Evolutionary conservation across 2,113 vertebrate genomes (phyloP).

Genomic region (Brachirus orientalis): DNA sequence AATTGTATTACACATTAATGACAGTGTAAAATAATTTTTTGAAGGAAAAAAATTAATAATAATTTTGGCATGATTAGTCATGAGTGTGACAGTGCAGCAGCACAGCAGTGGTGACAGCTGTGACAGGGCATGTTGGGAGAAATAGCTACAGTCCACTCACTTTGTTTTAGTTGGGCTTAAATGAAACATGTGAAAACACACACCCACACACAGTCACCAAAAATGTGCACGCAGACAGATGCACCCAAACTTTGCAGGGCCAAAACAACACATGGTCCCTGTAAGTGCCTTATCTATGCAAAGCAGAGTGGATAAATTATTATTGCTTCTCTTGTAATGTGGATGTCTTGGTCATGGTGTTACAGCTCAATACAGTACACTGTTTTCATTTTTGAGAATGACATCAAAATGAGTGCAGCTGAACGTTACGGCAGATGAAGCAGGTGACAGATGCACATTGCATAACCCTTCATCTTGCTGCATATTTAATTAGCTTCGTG

Average conservation of each 20-base stretch:
- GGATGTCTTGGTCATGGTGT: constrained; percentile 21
- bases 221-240: constrained; percentile 19
- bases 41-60: constrained; percentile 58
- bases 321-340: too few species aligned
- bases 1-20: constrained; percentile 70
- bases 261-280: constrained; percentile 48
- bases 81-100: constrained; percentile 49
- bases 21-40: constrained; percentile 57
- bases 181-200: too few species aligned
- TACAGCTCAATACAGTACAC: neutral
- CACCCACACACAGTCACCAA: neutral
- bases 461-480: constrained; percentile 7
- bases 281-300: constrained; percentile 43
- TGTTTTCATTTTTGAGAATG: neutral
- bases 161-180: too few species aligned
- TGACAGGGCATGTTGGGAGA: constrained; percentile 47
- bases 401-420: neutral
- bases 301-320: constrained; percentile 49
- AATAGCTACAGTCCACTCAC: constrained; percentile 43
- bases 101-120: constrained; percentile 41
- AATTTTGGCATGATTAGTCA: constrained; percentile 61
- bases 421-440: neutral
- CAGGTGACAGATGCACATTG: neutral
- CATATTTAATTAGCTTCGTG: constrained; percentile 49
- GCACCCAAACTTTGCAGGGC: constrained; percentile 34